Evolutionary conservation across 1,140 invertebrate genomes (phyloP), one percentile per base, ranked within the genome.

Genomic region (Rhynchophorus ferrugineus): DNA sequence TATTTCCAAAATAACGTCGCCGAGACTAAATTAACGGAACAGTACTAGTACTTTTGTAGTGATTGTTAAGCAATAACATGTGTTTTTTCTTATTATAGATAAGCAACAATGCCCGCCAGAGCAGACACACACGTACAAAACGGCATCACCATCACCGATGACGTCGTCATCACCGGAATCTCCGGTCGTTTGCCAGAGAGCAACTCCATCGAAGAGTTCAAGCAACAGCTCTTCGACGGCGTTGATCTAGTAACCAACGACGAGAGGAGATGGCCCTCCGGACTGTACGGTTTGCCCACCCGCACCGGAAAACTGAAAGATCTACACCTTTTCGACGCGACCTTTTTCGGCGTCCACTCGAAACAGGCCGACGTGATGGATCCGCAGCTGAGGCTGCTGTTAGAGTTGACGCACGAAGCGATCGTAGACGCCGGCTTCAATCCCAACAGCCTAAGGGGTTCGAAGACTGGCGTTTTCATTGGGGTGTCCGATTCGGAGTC

Each of bases 351-450:
- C 33, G 89, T 96, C 3, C 89, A 93, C 68, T 83, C 84, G 1
- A 95, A 95, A 73, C 91, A 97, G 69, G 93, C 94, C 1, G 77
- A 95, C 61, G 79, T 82, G 29, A 98, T 98, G 94, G 95, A 98
- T 69, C 95, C 95, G 3, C 91, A 97, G 70, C 72, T 97, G 29
- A 76, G 95, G 55, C 76, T 97, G 61, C 71, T 98, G 18, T 76
- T 98, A 2, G 95, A 99, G 74, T 67, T 85, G n/a, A 90, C 94
- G 1, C 84, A 96, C 70, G 95, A 98, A 75, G 86, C 91, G 1
- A 88, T 98, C 47, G 76, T 96, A 49, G 95, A 99, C 77, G 88
- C 17, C 47, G 92, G 92, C 58, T 60, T 89, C 8, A 93, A 92
- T 69, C 93, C 90, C 18, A 69, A 71, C 19, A 82, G 83, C 55